These are phyloP conservation scores for Deroplatys truncata DNA, from an alignment of 2,888 invertebrate genomes.

Conservation along the genomic window DNA sequence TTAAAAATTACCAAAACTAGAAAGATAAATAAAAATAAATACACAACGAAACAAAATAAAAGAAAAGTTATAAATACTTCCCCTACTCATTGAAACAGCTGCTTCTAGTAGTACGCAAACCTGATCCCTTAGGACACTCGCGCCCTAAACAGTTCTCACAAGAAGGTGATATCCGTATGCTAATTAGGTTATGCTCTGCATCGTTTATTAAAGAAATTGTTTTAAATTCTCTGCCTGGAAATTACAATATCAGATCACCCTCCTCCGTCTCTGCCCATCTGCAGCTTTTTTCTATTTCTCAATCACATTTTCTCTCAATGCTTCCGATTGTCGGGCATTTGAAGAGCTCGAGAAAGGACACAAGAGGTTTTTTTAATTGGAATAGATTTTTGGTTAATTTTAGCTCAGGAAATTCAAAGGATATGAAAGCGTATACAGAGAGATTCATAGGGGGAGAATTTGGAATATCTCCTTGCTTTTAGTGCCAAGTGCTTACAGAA, in stretches of 20 bases:
- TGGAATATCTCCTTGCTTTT: background rate
- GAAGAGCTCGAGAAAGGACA: background rate
- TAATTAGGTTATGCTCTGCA: too few relatives aligned
- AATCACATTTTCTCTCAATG: background rate
- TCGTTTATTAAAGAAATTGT: background rate
- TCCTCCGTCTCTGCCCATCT: background rate
- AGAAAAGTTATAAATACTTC: too few relatives aligned
- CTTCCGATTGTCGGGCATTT: background rate
- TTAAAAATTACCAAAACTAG: too few relatives aligned
- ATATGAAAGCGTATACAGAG: background rate
- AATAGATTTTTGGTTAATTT: background rate
- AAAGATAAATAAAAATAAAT: too few relatives aligned
- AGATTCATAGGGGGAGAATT: background rate
- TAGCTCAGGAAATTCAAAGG: background rate
- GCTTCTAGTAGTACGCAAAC: too few relatives aligned
- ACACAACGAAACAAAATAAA: too few relatives aligned
- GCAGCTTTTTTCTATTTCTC: background rate
- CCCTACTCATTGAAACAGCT: too few relatives aligned
- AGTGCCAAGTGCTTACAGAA: background rate
- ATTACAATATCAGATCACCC: background rate
- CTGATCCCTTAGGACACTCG: too few relatives aligned
- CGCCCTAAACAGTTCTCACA: too few relatives aligned
- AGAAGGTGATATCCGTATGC: too few relatives aligned
- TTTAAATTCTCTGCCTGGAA: background rate
- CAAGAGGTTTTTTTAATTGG: background rate